Percentiles rank a stretch among this genome's conserved stretches.
phyloP scores from a whole-genome alignment of 2,797 vertebrate species.

The Diglossa cyanea region DNA sequence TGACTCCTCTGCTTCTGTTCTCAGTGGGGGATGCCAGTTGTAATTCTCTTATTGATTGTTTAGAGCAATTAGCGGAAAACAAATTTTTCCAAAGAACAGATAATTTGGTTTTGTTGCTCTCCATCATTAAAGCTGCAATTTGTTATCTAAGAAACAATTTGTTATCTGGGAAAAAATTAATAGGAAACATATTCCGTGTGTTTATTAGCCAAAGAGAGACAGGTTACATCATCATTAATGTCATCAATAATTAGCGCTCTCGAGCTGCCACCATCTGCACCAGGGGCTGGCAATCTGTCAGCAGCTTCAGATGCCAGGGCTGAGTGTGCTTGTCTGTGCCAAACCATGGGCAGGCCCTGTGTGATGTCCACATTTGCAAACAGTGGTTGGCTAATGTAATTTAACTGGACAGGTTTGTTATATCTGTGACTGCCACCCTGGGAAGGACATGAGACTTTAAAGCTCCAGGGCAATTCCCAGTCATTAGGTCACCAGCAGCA shows the following conservation, averaged over 20 bases:
- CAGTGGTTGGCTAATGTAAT: background rate
- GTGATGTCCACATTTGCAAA: constrained; percentile 20
- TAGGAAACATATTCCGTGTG: constrained; percentile 53
- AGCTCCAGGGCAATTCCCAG: constrained; percentile 69
- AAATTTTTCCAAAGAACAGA: constrained; percentile 51
- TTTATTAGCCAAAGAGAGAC: constrained; percentile 49
- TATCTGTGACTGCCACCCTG: background rate
- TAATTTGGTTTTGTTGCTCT: constrained; percentile 40
- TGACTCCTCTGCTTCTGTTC: constrained; percentile 52
- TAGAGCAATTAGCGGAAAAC: constrained; percentile 63
- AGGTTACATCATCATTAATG: constrained; percentile 66
- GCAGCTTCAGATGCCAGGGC: constrained; percentile 11
- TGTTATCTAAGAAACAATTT: constrained; percentile 54
- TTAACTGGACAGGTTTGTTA: constrained; percentile 23
- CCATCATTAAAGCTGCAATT: constrained; percentile 42
- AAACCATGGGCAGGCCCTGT: background rate
- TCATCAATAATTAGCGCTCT: constrained; percentile 58
- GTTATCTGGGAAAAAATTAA: constrained; percentile 32
- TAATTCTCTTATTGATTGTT: constrained; percentile 61
- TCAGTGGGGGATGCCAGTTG: constrained; percentile 42
- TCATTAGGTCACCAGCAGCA: constrained; percentile 76
- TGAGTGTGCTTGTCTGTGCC: background rate
- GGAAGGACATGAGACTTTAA: constrained; percentile 13
- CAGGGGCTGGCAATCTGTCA: constrained; percentile 23
- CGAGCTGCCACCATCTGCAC: constrained; percentile 1